Conservation (phyloP, 2,888 invertebrate species). For the Limnephilus auricula region DNA sequence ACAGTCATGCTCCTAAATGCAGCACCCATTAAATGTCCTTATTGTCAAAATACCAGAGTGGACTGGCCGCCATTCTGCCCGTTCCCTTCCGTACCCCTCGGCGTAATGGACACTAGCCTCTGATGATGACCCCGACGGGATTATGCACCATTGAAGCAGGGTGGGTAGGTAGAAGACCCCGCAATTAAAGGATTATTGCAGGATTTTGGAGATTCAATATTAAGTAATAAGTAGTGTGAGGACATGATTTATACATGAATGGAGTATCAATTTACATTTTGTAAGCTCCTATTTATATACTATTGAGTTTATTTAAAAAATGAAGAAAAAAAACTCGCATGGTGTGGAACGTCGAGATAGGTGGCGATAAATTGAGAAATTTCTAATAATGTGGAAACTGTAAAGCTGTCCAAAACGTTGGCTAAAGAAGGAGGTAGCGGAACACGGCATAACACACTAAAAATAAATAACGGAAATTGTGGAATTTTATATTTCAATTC, state of each 20-base stretch:
- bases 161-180: neutral
- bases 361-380: too few species aligned
- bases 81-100: neutral
- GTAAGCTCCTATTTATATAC: neutral
- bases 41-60: constrained; percentile 62
- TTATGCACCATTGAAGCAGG: constrained; percentile 2
- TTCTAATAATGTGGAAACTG: too few species aligned
- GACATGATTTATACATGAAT: neutral
- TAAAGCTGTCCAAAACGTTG: too few species aligned
- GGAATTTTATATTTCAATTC: too few species aligned
- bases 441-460: too few species aligned
- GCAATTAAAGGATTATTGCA: constrained; percentile 20
- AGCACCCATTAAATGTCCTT: constrained; percentile 54
- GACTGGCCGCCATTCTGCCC: constrained; percentile 45
- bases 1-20: constrained; percentile 61
- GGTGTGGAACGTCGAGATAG: too few species aligned
- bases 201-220: constrained; percentile 19
- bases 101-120: constrained; percentile 25
- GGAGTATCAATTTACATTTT: neutral
- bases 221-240: neutral
- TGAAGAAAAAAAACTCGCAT: too few species aligned
- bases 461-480: too few species aligned
- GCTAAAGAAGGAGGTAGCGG: too few species aligned
- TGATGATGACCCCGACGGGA: neutral
- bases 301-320: too few species aligned